Conservation (phyloP, 2,113 vertebrate species). For the Anolis sagrei region DNA sequence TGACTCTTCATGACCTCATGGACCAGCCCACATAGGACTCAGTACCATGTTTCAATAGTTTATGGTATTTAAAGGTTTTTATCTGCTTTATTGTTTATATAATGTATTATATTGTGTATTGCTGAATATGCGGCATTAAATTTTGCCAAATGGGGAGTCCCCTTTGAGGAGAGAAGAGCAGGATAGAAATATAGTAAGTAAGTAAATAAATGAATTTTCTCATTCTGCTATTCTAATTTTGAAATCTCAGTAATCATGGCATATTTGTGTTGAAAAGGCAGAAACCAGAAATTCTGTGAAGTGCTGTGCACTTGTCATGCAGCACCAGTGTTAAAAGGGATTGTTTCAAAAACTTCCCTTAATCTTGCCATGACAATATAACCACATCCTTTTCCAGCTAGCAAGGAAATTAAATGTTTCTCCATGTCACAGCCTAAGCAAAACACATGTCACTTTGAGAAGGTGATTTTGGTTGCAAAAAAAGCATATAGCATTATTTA, state of each 20-base stretch:
- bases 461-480: neutral
- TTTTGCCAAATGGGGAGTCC: too few relatives aligned
- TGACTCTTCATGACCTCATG: too few relatives aligned
- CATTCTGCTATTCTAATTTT: too few relatives aligned
- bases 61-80: too few relatives aligned
- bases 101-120: too few relatives aligned
- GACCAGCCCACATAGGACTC: too few relatives aligned
- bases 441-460: slow-evolving; percentile 6
- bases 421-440: neutral
- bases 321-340: neutral
- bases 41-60: too few relatives aligned
- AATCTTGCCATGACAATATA: neutral
- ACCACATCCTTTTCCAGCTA: neutral
- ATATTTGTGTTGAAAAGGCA: neutral
- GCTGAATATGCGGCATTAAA: too few relatives aligned
- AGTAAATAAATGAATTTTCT: too few relatives aligned
- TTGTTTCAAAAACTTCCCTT: neutral
- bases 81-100: too few relatives aligned
- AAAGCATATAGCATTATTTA: neutral
- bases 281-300: neutral
- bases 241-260: neutral
- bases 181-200: too few relatives aligned
- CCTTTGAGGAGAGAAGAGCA: too few relatives aligned
- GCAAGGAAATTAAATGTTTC: slow-evolving; percentile 11
- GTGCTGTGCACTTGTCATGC: neutral